Evolutionary conservation across 2,113 vertebrate species (phyloP).

Genomic region (Pithys albifrons): DNA sequence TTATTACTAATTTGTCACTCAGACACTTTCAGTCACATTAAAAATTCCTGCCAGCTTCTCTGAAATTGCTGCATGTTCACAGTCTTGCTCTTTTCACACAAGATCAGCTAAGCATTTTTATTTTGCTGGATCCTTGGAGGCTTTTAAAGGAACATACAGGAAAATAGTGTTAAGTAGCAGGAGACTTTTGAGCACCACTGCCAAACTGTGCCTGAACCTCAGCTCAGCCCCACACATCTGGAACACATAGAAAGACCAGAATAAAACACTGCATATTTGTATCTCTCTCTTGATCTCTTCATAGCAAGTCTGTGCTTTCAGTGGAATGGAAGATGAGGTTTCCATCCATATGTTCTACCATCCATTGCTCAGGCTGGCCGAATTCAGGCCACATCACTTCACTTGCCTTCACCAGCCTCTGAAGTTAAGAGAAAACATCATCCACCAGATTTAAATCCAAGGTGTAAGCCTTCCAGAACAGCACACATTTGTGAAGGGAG

Average conservation of each 20-base stretch:
- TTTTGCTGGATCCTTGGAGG: neutral
- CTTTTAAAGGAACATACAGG: slow-evolving; percentile 32
- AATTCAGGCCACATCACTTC: neutral
- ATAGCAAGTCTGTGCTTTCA: neutral
- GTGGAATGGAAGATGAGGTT: neutral
- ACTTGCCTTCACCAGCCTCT: neutral
- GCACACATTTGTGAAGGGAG: neutral
- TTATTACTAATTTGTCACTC: slow-evolving; percentile 68
- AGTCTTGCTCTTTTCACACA: slow-evolving; percentile 24
- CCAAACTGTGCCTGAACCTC: neutral
- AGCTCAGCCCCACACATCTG: neutral
- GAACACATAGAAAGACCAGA: neutral
- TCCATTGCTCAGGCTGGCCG: neutral
- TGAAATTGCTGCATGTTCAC: slow-evolving; percentile 1
- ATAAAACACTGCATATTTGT: rapidly evolving
- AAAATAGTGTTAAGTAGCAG: neutral
- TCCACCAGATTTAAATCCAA: neutral
- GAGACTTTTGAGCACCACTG: neutral
- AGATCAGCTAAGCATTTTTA: slow-evolving; percentile 49
- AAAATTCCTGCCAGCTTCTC: slow-evolving; percentile 48
- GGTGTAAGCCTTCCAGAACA: neutral
- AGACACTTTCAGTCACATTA: slow-evolving; percentile 50
- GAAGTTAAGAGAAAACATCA: neutral
- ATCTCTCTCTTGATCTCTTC: neutral
- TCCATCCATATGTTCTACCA: neutral